phyloP scores from a whole-genome alignment of 2,113 vertebrate genomes.

The Varanus komodoensis region DNA sequence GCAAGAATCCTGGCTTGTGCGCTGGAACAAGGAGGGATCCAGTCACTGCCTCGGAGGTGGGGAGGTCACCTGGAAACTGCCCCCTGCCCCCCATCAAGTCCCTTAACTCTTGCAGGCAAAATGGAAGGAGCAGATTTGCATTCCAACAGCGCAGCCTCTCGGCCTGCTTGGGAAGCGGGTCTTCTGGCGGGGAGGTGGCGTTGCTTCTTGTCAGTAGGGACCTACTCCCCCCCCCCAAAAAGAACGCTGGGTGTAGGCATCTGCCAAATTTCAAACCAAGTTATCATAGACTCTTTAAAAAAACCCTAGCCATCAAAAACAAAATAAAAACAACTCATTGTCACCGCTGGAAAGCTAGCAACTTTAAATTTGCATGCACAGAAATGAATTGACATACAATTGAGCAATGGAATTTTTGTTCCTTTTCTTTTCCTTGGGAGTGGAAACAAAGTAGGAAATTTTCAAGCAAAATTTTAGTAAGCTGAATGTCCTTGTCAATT shows the following conservation, averaged over 20 bases:
- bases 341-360: background rate
- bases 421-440: slow-evolving; percentile 5
- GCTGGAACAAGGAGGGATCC: background rate
- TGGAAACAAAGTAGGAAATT: background rate
- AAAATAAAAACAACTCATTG: background rate
- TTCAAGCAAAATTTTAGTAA: background rate
- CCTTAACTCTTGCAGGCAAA: background rate
- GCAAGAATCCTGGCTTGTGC: slow-evolving; percentile 6
- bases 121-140: background rate
- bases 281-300: background rate
- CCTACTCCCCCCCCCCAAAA: background rate
- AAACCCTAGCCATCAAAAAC: background rate
- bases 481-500: background rate
- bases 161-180: background rate
- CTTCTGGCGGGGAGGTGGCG: background rate
- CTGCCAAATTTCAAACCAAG: background rate
- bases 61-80: background rate
- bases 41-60: background rate
- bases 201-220: background rate
- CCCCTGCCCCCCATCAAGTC: background rate
- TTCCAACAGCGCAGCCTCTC: background rate
- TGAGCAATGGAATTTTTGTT: background rate
- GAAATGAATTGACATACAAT: slow-evolving; percentile 18
- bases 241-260: background rate
- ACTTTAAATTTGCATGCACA: slow-evolving; percentile 20